Percentiles rank a stretch among this genome's conserved stretches.
phyloP scores from a whole-genome alignment of 2,888 invertebrate species.

The Euzophera pinguis region DNA sequence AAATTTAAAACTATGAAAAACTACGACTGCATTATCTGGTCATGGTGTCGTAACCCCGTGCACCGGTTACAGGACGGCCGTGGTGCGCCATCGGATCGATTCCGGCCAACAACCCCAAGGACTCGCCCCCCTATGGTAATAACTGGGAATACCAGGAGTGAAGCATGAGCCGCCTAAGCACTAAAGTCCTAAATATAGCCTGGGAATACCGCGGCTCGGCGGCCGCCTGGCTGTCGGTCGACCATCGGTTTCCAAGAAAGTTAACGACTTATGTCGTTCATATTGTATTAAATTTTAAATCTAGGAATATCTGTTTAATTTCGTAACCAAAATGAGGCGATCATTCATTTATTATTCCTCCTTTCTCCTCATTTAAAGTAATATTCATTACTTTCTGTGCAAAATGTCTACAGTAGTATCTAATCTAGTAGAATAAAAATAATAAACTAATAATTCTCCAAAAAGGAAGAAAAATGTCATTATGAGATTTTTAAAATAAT shows the following conservation, averaged over 20 bases:
- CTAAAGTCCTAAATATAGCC: slow-evolving; percentile 32
- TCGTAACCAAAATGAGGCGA: no score
- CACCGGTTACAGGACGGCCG: slow-evolving; percentile 52
- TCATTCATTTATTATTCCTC: no score
- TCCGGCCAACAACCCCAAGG: slow-evolving; percentile 70
- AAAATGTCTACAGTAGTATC: no score
- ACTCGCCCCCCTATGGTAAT: slow-evolving; percentile 63
- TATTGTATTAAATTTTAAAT: background rate
- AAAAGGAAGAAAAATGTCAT: no score
- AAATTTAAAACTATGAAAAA: slow-evolving; percentile 17
- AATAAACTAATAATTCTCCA: no score
- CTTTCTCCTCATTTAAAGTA: no score
- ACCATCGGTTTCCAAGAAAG: background rate
- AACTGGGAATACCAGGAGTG: slow-evolving; percentile 73
- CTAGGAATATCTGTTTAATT: background rate
- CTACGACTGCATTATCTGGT: slow-evolving; percentile 44
- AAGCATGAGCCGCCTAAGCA: slow-evolving; percentile 43
- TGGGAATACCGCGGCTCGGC: slow-evolving; percentile 63
- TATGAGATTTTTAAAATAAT: no score
- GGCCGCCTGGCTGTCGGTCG: slow-evolving; percentile 43
- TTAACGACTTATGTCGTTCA: background rate
- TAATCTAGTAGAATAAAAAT: no score
- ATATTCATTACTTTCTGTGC: no score
- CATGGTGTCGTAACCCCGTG: slow-evolving; percentile 62
- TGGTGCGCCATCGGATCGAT: slow-evolving; percentile 68